Evolutionary conservation across 2,888 invertebrate species (phyloP), one percentile per base, ranked within the genome.

Genomic region (Salpingus planirostris): DNA sequence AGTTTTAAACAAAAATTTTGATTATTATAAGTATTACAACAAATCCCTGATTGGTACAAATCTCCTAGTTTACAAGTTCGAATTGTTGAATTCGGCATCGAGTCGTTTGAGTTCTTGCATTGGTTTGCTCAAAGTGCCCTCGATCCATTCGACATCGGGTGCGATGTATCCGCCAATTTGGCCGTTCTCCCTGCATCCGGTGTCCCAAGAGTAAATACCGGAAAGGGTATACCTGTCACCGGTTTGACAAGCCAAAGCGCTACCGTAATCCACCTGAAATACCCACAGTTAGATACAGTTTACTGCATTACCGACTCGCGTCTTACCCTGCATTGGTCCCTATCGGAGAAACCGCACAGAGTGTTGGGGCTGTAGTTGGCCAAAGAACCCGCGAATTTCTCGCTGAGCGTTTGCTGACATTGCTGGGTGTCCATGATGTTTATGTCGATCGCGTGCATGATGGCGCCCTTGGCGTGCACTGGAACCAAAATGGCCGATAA

Each of bases 171-270:
- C 67, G 8, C 67, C 66, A 3, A 69, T 62, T 43, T 64, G 64
- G 2, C 57, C 56, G 27, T 59, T 49, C 25, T 64, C 63, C 28
- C 65, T 62, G 46, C 75, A 75, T 32, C 82, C 81, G 15, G 81
- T 79, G 51, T 87, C 87, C 70, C 79, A 80, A 15, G 80, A 78
- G 65, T 79, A 87, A 40, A 86, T 67, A 33, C 87, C 88, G 48
- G 78, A 70, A 13, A 89, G 68, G 4, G 76, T 75, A 55, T 76
- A 82, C 40, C 71, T 71, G 8, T 79, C 73, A 2, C 76, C 78
- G 6, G 71, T 73, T 7, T 79, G 76, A 57, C 88, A 89, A 3
- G 86, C 86, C 27, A 89, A 64, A 1, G 87, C 88, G 45, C 85
- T 83, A 27, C 89, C 89, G 30, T 77, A 72, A 56, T 88, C 88